Base-by-base conservation (phyloP, 1,140 invertebrate genomes). In the Drosophila pseudoananassae region DNA sequence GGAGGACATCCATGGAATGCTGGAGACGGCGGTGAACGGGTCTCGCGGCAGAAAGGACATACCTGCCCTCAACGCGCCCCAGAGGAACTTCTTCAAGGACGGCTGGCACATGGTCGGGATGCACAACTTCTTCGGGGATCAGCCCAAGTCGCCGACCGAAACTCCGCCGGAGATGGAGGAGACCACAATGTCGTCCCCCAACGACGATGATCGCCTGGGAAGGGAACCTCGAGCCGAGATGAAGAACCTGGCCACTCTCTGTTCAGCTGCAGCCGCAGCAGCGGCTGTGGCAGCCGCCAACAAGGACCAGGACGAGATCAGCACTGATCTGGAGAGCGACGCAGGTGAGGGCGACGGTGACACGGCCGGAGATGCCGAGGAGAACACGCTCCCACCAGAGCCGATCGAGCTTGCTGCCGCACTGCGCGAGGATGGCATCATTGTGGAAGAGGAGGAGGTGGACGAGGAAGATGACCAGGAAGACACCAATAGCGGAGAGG, bases 111-210 rank as follows among this genome's bases (percentile, higher is more conserved):
- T 81, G 56, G 60, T 74, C 8, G 81, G 76, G 6, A 65, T 91
- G 66, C 85, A 76, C 31, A 87, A 91, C 40, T 90, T 92, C 53
- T 91, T 92, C 58, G 89, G 78, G 49, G 90, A 92, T 59, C 91
- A 91, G 52, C 91, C 91, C 36, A 92, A 92, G 46, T 91, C 91
- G n/a, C 90, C 91, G 3, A 90, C 88, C 49, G 91, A 92, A 52
- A 91, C 91, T n/a, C 91, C 91, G 12, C 91, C 91, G 10, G 85
- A 91, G 40, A 87, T 91, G 69, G 80, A 91, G 49, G 84, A 91
- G 50, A 79, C 71, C 5, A 77, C 78, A 4, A 89, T 89, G 84
- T 55, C 79, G 33, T 58, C 77, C 10, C 25, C 54, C 43, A 15
- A 29, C 47, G 55, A 78, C 56, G 47, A 50, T 12, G 50, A 53